A percentile compares a stretch with the other conserved stretches of the same genome.
Conservation (phyloP, 2,113 vertebrate genomes). For the Corynorhinus townsendii region DNA sequence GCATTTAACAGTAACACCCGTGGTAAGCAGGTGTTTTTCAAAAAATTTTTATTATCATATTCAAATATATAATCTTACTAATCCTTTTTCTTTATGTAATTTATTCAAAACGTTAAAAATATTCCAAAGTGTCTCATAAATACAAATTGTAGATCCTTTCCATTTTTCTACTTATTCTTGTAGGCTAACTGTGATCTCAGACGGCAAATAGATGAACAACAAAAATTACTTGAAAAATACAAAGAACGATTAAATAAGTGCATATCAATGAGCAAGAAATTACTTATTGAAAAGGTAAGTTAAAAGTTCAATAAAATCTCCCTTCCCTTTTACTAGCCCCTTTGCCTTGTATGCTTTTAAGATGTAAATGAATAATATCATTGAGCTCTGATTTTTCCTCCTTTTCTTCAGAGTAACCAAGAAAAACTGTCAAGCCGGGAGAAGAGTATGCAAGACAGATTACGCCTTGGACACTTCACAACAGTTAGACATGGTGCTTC, state of each 20-base stretch:
- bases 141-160: conserved; percentile 28
- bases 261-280: conserved; percentile 99
- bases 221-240: conserved; percentile 99
- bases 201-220: conserved; percentile 99
- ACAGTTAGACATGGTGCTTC: conserved; percentile 99
- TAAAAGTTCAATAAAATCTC: conserved; percentile 1
- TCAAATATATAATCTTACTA: neutral
- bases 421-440: conserved; percentile 98
- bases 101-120: conserved; percentile 37
- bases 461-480: conserved; percentile 98
- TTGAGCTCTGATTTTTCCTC: conserved; percentile 21
- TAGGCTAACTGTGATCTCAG: conserved; percentile 99
- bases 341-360: conserved; percentile 3
- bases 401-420: conserved; percentile 91
- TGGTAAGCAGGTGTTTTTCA: neutral
- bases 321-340: neutral
- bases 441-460: conserved; percentile 99
- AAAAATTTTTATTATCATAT: neutral
- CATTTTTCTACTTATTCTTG: conserved; percentile 61
- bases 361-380: conserved; percentile 44
- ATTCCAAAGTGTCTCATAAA: neutral
- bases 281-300: conserved; percentile 98
- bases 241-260: conserved; percentile 99
- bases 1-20: neutral
- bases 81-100: neutral